Base-by-base conservation (phyloP, 2,888 invertebrate genomes). In the Polydesmus complanatus region DNA sequence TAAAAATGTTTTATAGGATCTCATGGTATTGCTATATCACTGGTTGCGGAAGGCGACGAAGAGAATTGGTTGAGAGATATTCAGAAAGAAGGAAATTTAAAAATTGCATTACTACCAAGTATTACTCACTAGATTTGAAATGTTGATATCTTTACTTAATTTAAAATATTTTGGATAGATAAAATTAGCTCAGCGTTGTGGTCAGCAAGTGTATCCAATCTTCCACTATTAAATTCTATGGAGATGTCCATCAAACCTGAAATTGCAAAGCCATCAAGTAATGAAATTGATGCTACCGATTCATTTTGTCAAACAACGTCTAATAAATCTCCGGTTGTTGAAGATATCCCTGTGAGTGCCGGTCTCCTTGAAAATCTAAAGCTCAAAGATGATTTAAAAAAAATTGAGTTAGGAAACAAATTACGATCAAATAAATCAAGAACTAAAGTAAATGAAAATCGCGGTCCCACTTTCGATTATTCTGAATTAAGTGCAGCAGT, bases 1-100 rank as follows among this genome's bases (percentile, higher is more conserved):
- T 53, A 23, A 8, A 14, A n/a, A 37, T 50, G 55, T 60, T 57
- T 50, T 61, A 64, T 1, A 74, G 74, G 74, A 1, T 83, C 88
- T 1, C 81, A 82, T 72, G 94, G 93, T 58, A 79, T 82, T 61
- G 85, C 88, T 26, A 80, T 94, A 18, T 85, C 84, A 56, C 80
- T 94, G 61, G 75, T 86, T 8, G 78, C 83, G 67, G 78, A 80
- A 56, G 83, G 83, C 3, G 76, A 79, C 59, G 90, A 92, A 61
- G 63, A 67, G 59, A 63, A 66, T 21, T 63, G 68, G 19, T 63
- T 74, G 54, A 64, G 48, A 27, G 53, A 56, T 23, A 61, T 63
- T n/a, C 58, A 51, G 55, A 37, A 48, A 18, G 56, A 54, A 1
- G 61, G 49, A 19, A 48, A 55, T 8, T 54, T 63, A 22, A 48